Base-by-base conservation (phyloP, 2,113 vertebrate genomes). In the Okapia johnstoni region DNA sequence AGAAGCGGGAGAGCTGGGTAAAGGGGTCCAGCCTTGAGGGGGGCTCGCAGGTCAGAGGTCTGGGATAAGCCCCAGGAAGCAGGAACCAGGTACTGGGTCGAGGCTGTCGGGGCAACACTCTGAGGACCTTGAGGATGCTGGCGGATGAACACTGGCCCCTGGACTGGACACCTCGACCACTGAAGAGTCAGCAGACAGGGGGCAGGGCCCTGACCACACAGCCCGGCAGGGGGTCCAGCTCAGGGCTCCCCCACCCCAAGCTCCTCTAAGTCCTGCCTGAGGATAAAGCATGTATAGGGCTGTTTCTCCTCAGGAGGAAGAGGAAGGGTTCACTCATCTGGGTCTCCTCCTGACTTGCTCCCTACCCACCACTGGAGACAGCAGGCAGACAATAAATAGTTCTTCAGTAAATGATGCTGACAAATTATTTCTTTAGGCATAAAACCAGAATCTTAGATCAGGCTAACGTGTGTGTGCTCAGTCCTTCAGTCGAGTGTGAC, bases 341-440 rank as follows among this genome's bases (percentile, higher is more conserved):
- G 14, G 70, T 43, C 70, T 43, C 36, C 58, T 6, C 60, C 5
- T 16, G 8, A 36, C 23, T 17, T 8, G 36, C 36, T 66, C 17
- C 13, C 7, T 3, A 15, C 14, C 43, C 21, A 33, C 7, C 54
- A 7, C 6, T 17, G 13, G 0, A 54, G 88, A 30, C 10, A 26
- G 54, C 43, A 76, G 16, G 13, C 4, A 40, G 19, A 16, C 60
- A 25, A 26, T 2, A n/a, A 12, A 40, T 0, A 3, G n/a, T 1
- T 10, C 10, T 6, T 9, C 3, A 73, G 3, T 25, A 25, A 40
- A 55, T 30, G 60, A 40, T 46, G 76, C 0, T 5, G 23, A 43
- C 54, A 30, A 50, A 36, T 43, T 43, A n/a, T 16, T 58, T 83
- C 40, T 84, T 87, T 28, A 92, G 28, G 16, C 7, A 28, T 46